Conservation (phyloP, 2,113 vertebrate species). For the Charina bottae region DNA sequence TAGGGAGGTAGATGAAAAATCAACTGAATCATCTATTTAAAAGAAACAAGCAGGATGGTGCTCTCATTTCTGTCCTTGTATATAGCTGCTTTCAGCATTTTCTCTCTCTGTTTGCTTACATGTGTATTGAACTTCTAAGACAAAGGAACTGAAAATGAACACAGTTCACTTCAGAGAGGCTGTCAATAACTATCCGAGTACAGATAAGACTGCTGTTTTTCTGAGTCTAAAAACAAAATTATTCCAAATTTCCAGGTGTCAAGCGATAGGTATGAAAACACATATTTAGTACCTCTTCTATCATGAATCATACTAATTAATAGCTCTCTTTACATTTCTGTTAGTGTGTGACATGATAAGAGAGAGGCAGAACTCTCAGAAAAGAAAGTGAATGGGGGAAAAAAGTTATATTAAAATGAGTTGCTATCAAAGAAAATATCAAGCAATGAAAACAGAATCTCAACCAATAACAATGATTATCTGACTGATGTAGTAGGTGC, state of each 20-base stretch:
- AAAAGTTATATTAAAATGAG: neutral
- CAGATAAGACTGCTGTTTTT: conserved; percentile 53
- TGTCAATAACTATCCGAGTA: conserved; percentile 45
- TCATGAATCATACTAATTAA: conserved; percentile 57
- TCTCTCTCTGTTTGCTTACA: neutral
- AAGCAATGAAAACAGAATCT: conserved; percentile 11
- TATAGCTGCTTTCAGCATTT: conserved; percentile 61
- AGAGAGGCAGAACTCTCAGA: neutral
- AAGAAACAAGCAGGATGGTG: conserved; percentile 40
- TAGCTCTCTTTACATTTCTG: neutral
- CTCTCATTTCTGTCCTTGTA: conserved; percentile 58
- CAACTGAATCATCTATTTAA: conserved; percentile 65
- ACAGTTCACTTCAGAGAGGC: conserved; percentile 42
- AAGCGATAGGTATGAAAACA: conserved; percentile 56
- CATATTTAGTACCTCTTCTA: conserved; percentile 55
- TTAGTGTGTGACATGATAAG: conserved; percentile 52
- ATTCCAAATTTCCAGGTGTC: conserved; percentile 61
- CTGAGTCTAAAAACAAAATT: conserved; percentile 57
- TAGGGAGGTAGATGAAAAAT: conserved; percentile 59
- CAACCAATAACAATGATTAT: conserved; percentile 25
- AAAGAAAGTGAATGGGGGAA: conserved; percentile 17
- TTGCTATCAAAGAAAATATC: neutral
- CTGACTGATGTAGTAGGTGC: neutral
- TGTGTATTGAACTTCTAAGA: conserved; percentile 36
- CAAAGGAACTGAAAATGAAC: conserved; percentile 64